Evolutionary conservation across 2,888 invertebrate genomes (phyloP), one percentile per base, ranked within the genome.

Genomic region (Calameuta filiformis): DNA sequence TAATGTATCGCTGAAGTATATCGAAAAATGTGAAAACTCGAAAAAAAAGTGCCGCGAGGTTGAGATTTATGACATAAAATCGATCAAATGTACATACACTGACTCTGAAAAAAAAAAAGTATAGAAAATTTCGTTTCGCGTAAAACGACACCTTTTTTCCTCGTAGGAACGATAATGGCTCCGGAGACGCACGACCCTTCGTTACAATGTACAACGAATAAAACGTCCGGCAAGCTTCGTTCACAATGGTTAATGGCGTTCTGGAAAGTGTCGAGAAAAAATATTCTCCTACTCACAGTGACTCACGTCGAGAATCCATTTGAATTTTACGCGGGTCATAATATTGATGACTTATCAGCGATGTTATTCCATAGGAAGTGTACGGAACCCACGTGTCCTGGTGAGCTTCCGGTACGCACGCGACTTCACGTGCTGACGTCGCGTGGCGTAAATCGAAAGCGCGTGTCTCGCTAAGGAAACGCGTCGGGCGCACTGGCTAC

Each of bases 361-460:
- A 69, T 23, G 68, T 77, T 74, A 73, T 56, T 71, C 77, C 76
- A 56, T 75, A 69, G 76, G 73, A 82, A 80, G 75, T 77, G 75
- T 78, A 78, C 79, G 77, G 77, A 69, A 76, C 79, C 81, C 85
- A 87, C 87, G 87, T 87, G 85, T 89, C 87, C 86, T 87, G 86
- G 84, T 78, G 81, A 79, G 80, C 83, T 87, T 89, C 88, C 89
- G 87, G 87, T 81, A 77, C 76, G 86, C 90, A 89, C 90, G 88
- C 88, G 89, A 87, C 89, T 86, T 85, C 79, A 77, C 86, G 89
- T 88, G 88, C 88, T 88, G 88, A 86, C 88, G 89, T 86, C 89
- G 83, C 89, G 89, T 89, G 89, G 82, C 88, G 71, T 79, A 77
- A 81, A 83, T 84, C 82, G 82, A 81, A 81, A 78, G 81, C 80